Conservation (phyloP, 2,888 invertebrate species). For the Stenurella melanura region DNA sequence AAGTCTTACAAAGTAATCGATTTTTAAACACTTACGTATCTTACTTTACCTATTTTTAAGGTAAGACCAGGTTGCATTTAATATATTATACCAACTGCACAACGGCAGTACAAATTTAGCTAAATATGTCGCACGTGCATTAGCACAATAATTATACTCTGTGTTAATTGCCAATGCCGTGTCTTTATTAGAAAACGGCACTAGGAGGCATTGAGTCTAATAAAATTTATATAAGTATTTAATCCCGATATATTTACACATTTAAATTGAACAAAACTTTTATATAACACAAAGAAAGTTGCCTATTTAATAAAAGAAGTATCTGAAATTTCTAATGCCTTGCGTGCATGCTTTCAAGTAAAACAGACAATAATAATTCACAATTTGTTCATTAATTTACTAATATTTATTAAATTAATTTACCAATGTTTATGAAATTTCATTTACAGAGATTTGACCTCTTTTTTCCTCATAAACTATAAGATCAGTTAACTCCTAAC, state of each 20-base stretch:
- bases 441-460: too few relatives aligned
- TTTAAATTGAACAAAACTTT: too few relatives aligned
- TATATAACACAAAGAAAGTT: too few relatives aligned
- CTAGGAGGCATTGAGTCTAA: background rate
- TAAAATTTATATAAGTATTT: slow-evolving; percentile 7
- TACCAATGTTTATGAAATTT: too few relatives aligned
- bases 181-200: slow-evolving; percentile 16
- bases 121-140: slow-evolving; percentile 31
- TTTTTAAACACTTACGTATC: slow-evolving; percentile 28
- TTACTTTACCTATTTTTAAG: slow-evolving; percentile 26
- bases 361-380: too few relatives aligned
- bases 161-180: slow-evolving; percentile 4
- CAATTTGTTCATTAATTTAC: too few relatives aligned
- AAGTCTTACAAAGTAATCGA: slow-evolving; percentile 22
- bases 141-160: slow-evolving; percentile 27
- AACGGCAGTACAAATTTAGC: slow-evolving; percentile 18
- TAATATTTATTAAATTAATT: too few relatives aligned
- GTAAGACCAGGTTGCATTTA: slow-evolving; percentile 21
- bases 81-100: slow-evolving; percentile 28
- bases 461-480: too few relatives aligned
- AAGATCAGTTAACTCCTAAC: too few relatives aligned
- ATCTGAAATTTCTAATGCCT: too few relatives aligned
- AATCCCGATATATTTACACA: background rate
- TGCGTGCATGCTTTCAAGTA: too few relatives aligned
- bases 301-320: too few relatives aligned